These are phyloP conservation scores for Lanistes nyassanus DNA, from an alignment of 1,140 invertebrate genomes.

Conservation along the genomic window DNA sequence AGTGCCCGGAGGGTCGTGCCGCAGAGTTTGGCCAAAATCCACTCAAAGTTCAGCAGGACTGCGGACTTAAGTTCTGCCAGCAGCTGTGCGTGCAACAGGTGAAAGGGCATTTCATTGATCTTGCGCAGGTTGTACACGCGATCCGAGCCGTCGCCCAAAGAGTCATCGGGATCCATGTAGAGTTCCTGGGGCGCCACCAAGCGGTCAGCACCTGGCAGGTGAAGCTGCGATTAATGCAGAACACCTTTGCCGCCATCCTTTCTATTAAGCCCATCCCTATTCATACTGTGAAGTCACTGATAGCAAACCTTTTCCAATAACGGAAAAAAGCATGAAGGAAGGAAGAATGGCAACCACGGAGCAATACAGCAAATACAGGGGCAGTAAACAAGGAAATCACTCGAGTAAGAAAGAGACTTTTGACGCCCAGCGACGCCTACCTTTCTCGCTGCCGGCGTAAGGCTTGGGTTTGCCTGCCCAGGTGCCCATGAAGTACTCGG, in stretches of 20 bases:
- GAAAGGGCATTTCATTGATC: conserved; percentile 84
- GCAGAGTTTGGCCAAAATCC: conserved; percentile 94
- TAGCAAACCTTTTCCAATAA: not conserved
- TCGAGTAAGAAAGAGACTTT: no score
- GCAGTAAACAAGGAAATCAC: not conserved
- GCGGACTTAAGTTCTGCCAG: conserved; percentile 91
- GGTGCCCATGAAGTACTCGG: conserved; percentile 70
- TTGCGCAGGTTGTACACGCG: conserved; percentile 82
- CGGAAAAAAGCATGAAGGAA: not conserved
- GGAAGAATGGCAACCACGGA: no score
- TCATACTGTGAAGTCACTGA: no score
- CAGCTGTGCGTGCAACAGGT: conserved; percentile 81
- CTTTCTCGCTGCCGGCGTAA: conserved; percentile 49
- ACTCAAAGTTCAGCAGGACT: conserved; percentile 97
- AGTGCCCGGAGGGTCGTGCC: conserved; percentile 91
- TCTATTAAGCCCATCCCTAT: no score
- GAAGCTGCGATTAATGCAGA: no score
- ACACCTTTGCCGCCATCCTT: not conserved
- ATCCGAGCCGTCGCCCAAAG: conserved; percentile 68
- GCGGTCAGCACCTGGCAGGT: conserved; percentile 25
- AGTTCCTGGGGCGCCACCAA: conserved; percentile 50
- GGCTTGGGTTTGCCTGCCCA: conserved; percentile 57
- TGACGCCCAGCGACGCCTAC: no score
- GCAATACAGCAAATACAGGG: not conserved
- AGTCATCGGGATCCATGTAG: conserved; percentile 80